These are phyloP conservation scores for Myiopsitta monachus DNA, from an alignment of 2,113 vertebrate species.

Conservation along the genomic window DNA sequence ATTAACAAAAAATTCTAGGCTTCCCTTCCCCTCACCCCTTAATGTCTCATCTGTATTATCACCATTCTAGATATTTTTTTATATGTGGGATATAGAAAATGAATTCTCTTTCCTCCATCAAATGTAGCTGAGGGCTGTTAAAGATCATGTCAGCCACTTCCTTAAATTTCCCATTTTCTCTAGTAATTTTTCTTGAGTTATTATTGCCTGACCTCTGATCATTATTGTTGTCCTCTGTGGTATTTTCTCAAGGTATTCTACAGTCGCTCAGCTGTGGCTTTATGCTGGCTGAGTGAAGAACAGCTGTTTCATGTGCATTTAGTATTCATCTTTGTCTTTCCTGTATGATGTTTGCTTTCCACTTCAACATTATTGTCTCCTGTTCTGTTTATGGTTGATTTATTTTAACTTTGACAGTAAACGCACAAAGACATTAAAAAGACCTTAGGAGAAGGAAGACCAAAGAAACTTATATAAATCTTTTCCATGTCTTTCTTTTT, in stretches of 20 bases:
- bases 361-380: background rate
- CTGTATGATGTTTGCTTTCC: background rate
- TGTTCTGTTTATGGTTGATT: background rate
- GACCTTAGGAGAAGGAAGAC: background rate
- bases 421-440: background rate
- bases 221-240: background rate
- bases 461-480: background rate
- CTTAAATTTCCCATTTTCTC: background rate
- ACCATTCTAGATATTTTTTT: background rate
- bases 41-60: background rate
- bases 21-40: background rate
- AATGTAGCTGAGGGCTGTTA: background rate
- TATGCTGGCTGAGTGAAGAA: background rate
- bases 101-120: background rate
- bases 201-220: background rate
- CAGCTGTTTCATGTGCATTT: background rate
- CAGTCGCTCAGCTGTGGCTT: background rate
- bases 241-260: background rate
- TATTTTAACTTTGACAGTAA: background rate
- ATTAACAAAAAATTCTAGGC: background rate
- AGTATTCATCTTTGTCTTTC: background rate
- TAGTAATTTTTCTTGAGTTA: background rate
- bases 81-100: background rate
- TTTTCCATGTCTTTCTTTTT: background rate
- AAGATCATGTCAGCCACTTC: background rate